These are phyloP conservation scores for Halcyon senegalensis DNA, from an alignment of 2,113 vertebrate species.

Conservation along the genomic window DNA sequence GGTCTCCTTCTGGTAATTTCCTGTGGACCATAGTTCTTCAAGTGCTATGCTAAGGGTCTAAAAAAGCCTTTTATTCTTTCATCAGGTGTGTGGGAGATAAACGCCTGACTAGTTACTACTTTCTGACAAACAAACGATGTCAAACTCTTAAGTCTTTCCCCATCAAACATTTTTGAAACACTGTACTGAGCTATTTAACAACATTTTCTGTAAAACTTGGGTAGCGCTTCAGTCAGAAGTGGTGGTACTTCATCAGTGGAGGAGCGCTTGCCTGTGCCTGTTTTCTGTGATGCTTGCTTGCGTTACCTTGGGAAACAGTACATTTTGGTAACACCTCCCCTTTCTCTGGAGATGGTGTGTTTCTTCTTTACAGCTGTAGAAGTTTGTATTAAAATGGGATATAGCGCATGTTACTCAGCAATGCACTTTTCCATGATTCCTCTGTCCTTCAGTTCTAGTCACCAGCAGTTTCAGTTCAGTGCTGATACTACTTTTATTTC, in stretches of 20 bases:
- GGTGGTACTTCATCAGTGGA: neutral
- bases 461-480: neutral
- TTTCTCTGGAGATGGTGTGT: neutral
- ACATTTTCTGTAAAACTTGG: neutral
- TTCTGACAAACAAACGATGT: neutral
- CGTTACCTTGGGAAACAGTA: neutral
- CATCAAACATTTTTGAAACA: neutral
- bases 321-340: neutral
- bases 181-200: neutral
- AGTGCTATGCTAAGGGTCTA: neutral
- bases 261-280: neutral
- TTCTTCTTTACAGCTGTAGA: neutral
- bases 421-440: fast-evolving
- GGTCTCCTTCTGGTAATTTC: neutral
- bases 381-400: neutral
- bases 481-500: neutral
- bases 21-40: fast-evolving
- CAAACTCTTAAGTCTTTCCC: neutral
- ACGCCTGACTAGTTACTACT: neutral
- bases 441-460: neutral
- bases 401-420: neutral
- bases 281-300: neutral
- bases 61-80: neutral
- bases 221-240: neutral
- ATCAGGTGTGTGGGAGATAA: neutral